Conservation (phyloP, 1,140 invertebrate genomes). For the Plectus sambesii region DNA sequence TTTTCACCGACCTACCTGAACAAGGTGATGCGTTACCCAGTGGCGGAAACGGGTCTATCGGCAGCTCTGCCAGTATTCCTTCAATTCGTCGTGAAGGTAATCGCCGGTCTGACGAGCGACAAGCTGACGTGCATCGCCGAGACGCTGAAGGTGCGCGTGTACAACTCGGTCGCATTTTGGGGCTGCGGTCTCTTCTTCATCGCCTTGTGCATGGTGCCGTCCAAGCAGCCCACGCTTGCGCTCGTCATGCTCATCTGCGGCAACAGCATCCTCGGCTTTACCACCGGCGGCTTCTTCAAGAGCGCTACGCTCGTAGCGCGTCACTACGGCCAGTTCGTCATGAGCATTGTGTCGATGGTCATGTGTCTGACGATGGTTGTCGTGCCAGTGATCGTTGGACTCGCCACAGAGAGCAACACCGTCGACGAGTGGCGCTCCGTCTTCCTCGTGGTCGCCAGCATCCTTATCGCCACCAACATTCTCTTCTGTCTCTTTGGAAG, state of each 20-base stretch:
- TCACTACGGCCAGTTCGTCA: too few relatives aligned
- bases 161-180: slow-evolving; percentile 14
- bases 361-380: too few relatives aligned
- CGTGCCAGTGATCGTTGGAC: too few relatives aligned
- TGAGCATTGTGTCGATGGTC: too few relatives aligned
- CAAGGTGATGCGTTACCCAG: slow-evolving; percentile 17
- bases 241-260: too few relatives aligned
- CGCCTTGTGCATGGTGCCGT: too few relatives aligned
- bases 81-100: slow-evolving; percentile 12
- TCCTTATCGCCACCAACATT: slow-evolving; percentile 9
- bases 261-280: too few relatives aligned
- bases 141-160: slow-evolving; percentile 10
- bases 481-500: slow-evolving; percentile 3
- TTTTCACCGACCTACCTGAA: slow-evolving; percentile 18
- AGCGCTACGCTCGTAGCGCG: too few relatives aligned
- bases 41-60: slow-evolving; percentile 14
- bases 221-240: too few relatives aligned
- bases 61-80: slow-evolving; percentile 14
- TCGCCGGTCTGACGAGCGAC: slow-evolving; percentile 13
- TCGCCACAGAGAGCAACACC: too few relatives aligned
- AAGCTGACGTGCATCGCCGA: slow-evolving; percentile 11
- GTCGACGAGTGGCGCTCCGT: too few relatives aligned
- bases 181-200: slow-evolving; percentile 14
- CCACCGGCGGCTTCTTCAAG: too few relatives aligned
- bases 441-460: slow-evolving; percentile 1